phyloP scores from a whole-genome alignment of 2,888 invertebrate genomes.

The Operophtera brumata region DNA sequence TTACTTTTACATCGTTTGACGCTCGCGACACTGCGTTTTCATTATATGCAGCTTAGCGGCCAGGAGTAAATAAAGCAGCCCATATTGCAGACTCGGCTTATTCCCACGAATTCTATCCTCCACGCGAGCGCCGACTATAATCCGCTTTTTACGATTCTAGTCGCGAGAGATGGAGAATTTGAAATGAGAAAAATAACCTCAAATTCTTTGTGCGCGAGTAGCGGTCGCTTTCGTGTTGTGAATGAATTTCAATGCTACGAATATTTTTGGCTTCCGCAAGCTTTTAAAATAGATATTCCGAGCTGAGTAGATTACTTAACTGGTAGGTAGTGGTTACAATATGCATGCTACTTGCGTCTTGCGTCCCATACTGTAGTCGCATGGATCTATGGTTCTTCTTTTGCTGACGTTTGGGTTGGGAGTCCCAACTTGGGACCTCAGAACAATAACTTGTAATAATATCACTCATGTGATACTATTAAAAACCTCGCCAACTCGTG shows the following conservation, averaged over 20 bases:
- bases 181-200: conserved; percentile 77
- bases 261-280: conserved; percentile 24
- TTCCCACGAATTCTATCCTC: conserved; percentile 73
- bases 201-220: conserved; percentile 65
- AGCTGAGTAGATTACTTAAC: too few relatives aligned
- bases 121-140: conserved; percentile 69
- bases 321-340: too few relatives aligned
- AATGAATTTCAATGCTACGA: conserved; percentile 50
- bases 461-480: too few relatives aligned
- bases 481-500: too few relatives aligned
- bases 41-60: conserved; percentile 80
- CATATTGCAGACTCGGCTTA: conserved; percentile 75
- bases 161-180: conserved; percentile 70
- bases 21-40: conserved; percentile 78
- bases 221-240: conserved; percentile 58
- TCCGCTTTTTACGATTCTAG: conserved; percentile 80
- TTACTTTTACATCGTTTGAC: conserved; percentile 68
- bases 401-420: too few relatives aligned
- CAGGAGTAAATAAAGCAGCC: conserved; percentile 74
- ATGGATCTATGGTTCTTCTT: too few relatives aligned
- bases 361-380: too few relatives aligned
- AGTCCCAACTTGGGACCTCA: too few relatives aligned
- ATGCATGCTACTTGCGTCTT: too few relatives aligned
- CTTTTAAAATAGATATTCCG: background rate
- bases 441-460: too few relatives aligned